phyloP scores from a whole-genome alignment of 2,888 invertebrate species.

The Apamea sordens region DNA sequence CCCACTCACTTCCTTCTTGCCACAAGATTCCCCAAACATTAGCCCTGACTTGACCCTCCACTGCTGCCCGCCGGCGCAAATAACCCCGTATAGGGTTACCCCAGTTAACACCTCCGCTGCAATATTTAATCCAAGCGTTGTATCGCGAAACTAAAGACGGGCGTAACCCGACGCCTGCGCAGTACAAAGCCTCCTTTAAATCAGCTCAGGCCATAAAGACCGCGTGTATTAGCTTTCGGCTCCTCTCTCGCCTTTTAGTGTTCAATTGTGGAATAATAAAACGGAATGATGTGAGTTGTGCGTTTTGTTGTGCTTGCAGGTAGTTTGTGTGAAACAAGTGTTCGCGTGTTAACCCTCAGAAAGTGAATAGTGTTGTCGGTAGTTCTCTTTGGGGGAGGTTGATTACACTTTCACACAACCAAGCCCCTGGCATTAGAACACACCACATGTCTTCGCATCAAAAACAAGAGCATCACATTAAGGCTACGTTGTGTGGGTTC shows the following conservation, averaged over 20 bases:
- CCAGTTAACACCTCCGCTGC: slow-evolving; percentile 72
- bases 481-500: neutral
- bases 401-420: slow-evolving; percentile 8
- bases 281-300: slow-evolving; percentile 46
- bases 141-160: slow-evolving; percentile 70
- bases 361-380: slow-evolving; percentile 38
- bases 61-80: slow-evolving; percentile 66
- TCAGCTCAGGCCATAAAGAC: slow-evolving; percentile 64
- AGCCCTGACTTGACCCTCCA: slow-evolving; percentile 58
- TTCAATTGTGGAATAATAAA: slow-evolving; percentile 61
- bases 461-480: neutral
- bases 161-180: slow-evolving; percentile 72
- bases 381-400: neutral
- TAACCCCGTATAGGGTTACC: slow-evolving; percentile 71
- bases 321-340: slow-evolving; percentile 55
- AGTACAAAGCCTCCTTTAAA: slow-evolving; percentile 72
- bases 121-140: slow-evolving; percentile 70
- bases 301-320: slow-evolving; percentile 59
- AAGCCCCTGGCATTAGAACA: neutral
- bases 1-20: slow-evolving; percentile 31
- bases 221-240: slow-evolving; percentile 71
- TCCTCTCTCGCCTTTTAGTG: slow-evolving; percentile 62
- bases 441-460: neutral
- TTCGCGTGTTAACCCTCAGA: slow-evolving; percentile 22
- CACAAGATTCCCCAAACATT: slow-evolving; percentile 49